A percentile compares a stretch with the other conserved stretches of the same genome.
Conservation (phyloP, 2,888 invertebrate genomes). For the Mesopsocus fuscifrons region DNA sequence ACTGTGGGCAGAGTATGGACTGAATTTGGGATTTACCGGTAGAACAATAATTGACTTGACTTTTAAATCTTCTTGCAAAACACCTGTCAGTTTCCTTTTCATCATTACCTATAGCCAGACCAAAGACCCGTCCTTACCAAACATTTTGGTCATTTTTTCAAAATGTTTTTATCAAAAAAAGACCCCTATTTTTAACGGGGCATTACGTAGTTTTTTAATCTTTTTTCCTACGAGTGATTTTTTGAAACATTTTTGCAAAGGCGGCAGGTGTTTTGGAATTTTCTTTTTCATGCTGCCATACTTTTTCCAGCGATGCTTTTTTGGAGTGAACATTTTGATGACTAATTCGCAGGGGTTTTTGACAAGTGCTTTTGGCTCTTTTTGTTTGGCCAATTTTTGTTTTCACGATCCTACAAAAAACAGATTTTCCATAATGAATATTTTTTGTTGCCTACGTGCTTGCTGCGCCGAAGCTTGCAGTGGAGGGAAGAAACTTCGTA, state of each 20-base stretch:
- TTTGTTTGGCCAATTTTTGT: neutral
- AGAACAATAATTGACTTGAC: too few relatives aligned
- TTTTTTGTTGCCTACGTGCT: neutral
- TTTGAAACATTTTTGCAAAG: slow-evolving; percentile 20
- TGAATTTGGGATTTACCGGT: too few relatives aligned
- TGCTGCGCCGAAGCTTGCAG: neutral
- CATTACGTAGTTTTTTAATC: too few relatives aligned
- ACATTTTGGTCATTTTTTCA: too few relatives aligned
- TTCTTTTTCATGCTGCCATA: slow-evolving; percentile 12
- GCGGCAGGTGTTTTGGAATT: slow-evolving; percentile 15
- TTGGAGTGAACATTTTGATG: neutral
- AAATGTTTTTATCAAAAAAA: too few relatives aligned
- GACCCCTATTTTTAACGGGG: too few relatives aligned
- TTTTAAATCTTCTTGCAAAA: slow-evolving; percentile 19
- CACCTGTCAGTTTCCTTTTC: slow-evolving; percentile 21
- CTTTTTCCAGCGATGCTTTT: slow-evolving; percentile 6
- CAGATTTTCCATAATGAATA: neutral
- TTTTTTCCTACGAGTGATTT: too few relatives aligned
- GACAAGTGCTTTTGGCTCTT: neutral
- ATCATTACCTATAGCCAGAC: too few relatives aligned
- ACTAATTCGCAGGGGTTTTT: slow-evolving; percentile 1
- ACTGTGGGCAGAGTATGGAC: too few relatives aligned
- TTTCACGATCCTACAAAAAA: neutral
- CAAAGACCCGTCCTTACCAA: too few relatives aligned
- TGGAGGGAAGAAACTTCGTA: neutral